Evolutionary conservation across 2,797 vertebrate genomes (phyloP), one percentile per base, ranked within the genome.

Genomic region (Spatula clypeata): DNA sequence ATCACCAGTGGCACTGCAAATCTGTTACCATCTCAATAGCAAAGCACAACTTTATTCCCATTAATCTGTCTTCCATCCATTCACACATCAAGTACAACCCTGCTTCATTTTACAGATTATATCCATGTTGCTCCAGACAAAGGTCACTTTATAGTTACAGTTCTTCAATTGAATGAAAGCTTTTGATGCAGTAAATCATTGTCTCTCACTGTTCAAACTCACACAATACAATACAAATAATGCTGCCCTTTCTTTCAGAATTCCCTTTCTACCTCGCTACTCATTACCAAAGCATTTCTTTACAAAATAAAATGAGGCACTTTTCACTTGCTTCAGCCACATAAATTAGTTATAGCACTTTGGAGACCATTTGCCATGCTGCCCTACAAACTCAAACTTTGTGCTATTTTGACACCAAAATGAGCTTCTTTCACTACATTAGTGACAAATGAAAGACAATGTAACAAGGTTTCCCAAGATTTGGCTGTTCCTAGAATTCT

Each of bases 71-170:
- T 98, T 97, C 97, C 86, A 95, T 51, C 95, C 97, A 97, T 97
- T 98, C 97, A 97, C 81, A 94, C 90, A 96, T 93, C 92, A 88
- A 95, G 94, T 91, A 88, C 9, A 82, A 95, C 85, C 83, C 95
- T 96, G 93, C 93, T 98, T 97, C 97, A 97, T 97, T 98, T 98
- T 97, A 97, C 95, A 97, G 90, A 97, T 97, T 96, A 95, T 71
- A 82, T 95, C 91, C 93, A 92, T 93, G 96, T 95, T 97, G 96
- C 83, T 97, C 79, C 71, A 97, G 94, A 98, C 97, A 98, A 98
- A 97, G 97, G 95, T 98, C 96, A 97, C 90, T 96, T 96, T 66
- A 96, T 96, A 94, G 94, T 96, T 97, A 98, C 94, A 97, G 96
- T 94, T 95, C 84, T 91, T 91, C 90, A 91, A 66, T 0, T 95